Evolutionary conservation across 1,140 invertebrate species (phyloP).

Genomic region (Polyergus mexicanus): DNA sequence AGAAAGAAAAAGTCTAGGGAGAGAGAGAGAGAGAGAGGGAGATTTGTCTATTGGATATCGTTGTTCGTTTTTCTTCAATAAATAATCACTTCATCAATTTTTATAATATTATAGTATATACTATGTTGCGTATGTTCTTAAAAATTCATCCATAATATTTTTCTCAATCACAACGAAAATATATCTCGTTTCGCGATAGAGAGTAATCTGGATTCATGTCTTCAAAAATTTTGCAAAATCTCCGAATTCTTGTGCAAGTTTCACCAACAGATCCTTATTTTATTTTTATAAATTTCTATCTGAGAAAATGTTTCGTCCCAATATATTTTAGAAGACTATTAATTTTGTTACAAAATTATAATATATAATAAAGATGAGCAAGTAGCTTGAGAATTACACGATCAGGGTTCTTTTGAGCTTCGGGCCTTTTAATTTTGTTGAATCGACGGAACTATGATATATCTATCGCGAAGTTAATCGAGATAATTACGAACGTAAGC

Average conservation of each 20-base stretch:
- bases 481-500: background rate
- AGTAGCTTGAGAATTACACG: background rate
- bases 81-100: no score
- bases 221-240: background rate
- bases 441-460: background rate
- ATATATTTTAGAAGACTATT: background rate
- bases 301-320: background rate
- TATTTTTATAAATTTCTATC: background rate
- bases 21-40: no score
- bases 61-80: no score
- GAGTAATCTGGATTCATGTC: background rate
- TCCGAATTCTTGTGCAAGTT: background rate
- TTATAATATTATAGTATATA: no score
- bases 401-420: background rate
- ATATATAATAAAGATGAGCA: background rate
- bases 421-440: no score
- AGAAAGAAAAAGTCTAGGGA: no score
- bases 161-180: no score
- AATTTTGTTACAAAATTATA: background rate
- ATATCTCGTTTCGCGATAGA: background rate
- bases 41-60: no score
- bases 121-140: no score
- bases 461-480: background rate
- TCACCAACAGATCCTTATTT: background rate
- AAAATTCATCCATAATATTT: no score